phyloP scores from a whole-genome alignment of 2,888 invertebrate genomes.

The Heliconius ismenius region DNA sequence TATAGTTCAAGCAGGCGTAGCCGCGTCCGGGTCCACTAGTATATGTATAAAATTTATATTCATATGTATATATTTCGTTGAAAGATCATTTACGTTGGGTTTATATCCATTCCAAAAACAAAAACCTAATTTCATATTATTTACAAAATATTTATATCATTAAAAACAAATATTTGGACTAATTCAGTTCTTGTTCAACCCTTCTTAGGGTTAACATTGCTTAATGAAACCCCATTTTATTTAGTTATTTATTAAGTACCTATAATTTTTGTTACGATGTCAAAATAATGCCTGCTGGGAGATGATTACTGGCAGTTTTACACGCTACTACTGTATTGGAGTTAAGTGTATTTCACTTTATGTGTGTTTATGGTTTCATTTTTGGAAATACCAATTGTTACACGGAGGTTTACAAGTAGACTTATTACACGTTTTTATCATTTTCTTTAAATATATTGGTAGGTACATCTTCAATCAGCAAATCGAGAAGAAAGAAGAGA shows the following conservation, averaged over 20 bases:
- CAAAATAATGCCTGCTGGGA: conserved; percentile 8
- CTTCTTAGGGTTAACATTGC: neutral
- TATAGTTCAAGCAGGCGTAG: too few species aligned
- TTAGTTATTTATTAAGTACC: neutral
- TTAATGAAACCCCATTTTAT: neutral
- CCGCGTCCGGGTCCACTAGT: too few species aligned
- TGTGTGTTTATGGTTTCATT: neutral
- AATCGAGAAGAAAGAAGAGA: too few species aligned
- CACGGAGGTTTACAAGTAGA: too few species aligned
- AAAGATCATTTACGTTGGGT: neutral
- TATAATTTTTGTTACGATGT: neutral
- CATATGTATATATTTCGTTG: neutral
- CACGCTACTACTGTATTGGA: neutral
- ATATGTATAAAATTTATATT: neutral
- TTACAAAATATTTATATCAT: too few species aligned
- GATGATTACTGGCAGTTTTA: neutral
- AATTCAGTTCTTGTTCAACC: neutral
- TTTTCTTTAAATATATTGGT: too few species aligned
- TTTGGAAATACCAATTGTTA: too few species aligned
- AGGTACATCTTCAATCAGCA: too few species aligned
- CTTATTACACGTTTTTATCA: too few species aligned
- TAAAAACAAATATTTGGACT: too few species aligned
- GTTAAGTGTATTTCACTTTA: neutral
- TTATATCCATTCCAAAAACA: too few species aligned
- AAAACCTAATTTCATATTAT: too few species aligned